Conservation (phyloP, 2,888 invertebrate genomes). For the Chymomyza procnemis region DNA sequence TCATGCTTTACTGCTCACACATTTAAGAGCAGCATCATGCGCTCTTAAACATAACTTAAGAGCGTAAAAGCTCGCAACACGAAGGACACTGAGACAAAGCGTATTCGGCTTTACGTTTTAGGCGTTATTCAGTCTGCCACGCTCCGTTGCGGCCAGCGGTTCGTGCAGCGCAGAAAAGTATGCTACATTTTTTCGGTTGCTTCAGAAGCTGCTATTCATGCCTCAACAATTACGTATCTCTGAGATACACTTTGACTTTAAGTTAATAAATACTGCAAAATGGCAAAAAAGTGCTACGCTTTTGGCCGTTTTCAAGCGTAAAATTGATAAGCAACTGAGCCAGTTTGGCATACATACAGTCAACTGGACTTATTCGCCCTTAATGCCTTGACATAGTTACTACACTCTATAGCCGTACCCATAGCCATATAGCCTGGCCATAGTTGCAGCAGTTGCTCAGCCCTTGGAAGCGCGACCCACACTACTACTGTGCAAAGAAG, state of each 20-base stretch:
- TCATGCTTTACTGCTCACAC: constrained; percentile 35
- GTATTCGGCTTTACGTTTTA: constrained; percentile 18
- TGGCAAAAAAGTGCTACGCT: constrained; percentile 12
- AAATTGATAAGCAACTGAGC: constrained; percentile 36
- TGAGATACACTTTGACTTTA: neutral
- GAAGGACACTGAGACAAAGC: constrained; percentile 21
- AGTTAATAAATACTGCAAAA: neutral
- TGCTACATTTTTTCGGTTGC: constrained; percentile 31
- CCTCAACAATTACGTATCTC: neutral
- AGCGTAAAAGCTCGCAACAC: constrained; percentile 49
- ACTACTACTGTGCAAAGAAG: neutral
- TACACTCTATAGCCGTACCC: neutral
- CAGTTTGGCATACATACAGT: neutral
- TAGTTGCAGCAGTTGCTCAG: neutral
- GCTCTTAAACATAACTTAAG: constrained; percentile 43
- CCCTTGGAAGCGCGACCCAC: neutral
- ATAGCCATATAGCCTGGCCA: no score
- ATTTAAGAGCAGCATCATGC: constrained; percentile 41
- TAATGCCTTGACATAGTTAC: neutral
- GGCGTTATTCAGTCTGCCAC: constrained; percentile 25
- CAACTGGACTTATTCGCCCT: neutral
- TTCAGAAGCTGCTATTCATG: neutral
- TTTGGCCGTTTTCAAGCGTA: constrained; percentile 29
- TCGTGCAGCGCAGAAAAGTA: constrained; percentile 15
- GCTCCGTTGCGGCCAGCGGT: constrained; percentile 26